A percentile compares a stretch with the other conserved stretches of the same genome.
Evolutionary conservation across 2,888 invertebrate species (phyloP).

Genomic region (Nemapogon koenigi): DNA sequence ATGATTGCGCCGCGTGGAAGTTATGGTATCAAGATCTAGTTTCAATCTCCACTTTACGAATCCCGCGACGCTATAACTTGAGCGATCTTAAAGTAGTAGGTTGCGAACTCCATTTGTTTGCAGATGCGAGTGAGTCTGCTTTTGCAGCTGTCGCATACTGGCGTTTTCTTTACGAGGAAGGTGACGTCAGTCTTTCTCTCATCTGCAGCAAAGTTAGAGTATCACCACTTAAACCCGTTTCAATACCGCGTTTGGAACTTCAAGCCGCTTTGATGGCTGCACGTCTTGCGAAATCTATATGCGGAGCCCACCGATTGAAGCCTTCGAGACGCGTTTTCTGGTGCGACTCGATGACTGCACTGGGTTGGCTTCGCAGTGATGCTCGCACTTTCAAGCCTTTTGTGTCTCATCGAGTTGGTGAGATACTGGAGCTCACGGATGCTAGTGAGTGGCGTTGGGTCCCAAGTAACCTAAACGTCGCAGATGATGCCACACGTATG

Average conservation of each 20-base stretch:
- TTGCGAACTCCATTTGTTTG: not conserved
- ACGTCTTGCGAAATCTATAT: conserved; percentile 15
- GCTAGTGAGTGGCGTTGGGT: conserved; percentile 13
- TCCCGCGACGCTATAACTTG: not conserved
- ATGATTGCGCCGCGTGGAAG: conserved; percentile 13
- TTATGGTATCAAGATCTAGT: conserved; percentile 16
- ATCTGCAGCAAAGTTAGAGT: conserved; percentile 9
- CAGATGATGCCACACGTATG: no score
- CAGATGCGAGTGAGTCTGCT: not conserved
- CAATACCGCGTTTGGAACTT: conserved; percentile 14
- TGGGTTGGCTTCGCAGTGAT: no score
- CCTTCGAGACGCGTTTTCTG: conserved; percentile 13
- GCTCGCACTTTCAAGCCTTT: conserved; percentile 10
- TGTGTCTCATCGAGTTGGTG: conserved; percentile 17
- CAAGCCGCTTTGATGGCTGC: conserved; percentile 19
- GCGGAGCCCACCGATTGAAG: conserved; percentile 12
- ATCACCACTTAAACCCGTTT: conserved; percentile 11
- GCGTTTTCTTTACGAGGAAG: not conserved
- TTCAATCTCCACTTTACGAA: not conserved
- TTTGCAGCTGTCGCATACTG: not conserved
- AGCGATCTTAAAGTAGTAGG: not conserved
- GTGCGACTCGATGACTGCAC: conserved; percentile 18
- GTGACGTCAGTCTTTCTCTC: not conserved
- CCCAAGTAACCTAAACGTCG: conserved; percentile 16
- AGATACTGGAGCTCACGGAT: conserved; percentile 18